phyloP scores from a whole-genome alignment of 2,113 vertebrate species.

The Spea multiplicata region DNA sequence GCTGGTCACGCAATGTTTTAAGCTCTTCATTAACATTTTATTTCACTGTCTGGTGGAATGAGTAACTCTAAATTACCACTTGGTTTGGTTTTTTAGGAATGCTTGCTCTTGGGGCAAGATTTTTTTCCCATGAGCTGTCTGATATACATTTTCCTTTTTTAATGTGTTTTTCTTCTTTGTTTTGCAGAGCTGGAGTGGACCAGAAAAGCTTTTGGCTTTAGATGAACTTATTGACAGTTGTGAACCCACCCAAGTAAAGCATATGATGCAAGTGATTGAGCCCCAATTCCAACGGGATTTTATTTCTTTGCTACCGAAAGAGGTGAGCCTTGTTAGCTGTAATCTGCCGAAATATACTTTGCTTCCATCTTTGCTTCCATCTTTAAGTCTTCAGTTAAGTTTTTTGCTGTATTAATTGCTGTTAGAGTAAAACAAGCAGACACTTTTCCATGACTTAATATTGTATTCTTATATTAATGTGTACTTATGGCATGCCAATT shows the following conservation, averaged over 20 bases:
- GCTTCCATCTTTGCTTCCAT: conserved; percentile 21
- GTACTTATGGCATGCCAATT: conserved; percentile 18
- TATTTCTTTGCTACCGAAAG: conserved; percentile 98
- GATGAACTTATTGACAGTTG: conserved; percentile 98
- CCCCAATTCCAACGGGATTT: conserved; percentile 99
- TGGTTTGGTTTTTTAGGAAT: too few species aligned
- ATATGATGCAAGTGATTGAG: conserved; percentile 99
- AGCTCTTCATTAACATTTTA: too few species aligned
- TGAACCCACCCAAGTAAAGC: conserved; percentile 98
- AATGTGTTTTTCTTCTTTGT: conserved; percentile 27
- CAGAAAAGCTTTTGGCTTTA: conserved; percentile 96
- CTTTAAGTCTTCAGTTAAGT: conserved; percentile 49
- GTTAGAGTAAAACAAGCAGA: conserved; percentile 38
- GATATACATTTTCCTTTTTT: too few species aligned
- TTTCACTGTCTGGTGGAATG: too few species aligned
- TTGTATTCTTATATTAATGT: conserved; percentile 47
- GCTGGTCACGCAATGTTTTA: too few species aligned
- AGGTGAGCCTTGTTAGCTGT: conserved; percentile 73
- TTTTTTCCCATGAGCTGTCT: too few species aligned
- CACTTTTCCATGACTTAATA: conserved; percentile 30
- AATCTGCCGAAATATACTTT: conserved; percentile 27
- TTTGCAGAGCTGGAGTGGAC: conserved; percentile 87
- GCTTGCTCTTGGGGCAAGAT: too few species aligned
- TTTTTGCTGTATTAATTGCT: conserved; percentile 29
- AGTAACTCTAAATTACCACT: too few species aligned